phyloP scores from a whole-genome alignment of 1,140 invertebrate genomes.

The Nilaparvata lugens region DNA sequence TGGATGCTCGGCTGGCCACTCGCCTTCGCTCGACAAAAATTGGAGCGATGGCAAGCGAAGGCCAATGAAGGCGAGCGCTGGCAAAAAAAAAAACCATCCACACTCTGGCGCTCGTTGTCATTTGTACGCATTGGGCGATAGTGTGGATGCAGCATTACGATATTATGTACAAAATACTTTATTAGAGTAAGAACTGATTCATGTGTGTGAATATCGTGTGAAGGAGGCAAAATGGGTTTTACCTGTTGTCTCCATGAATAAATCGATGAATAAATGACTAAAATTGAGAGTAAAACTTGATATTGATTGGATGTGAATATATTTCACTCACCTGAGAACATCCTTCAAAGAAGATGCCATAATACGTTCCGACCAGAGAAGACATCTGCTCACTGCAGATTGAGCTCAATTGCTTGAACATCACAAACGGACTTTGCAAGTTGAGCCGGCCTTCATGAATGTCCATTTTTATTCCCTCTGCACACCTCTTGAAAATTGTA shows the following conservation, averaged over 20 bases:
- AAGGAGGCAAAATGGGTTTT: too few relatives aligned
- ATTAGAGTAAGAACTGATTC: not conserved
- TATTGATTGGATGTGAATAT: not conserved
- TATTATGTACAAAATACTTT: not conserved
- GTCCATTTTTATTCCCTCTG: not conserved
- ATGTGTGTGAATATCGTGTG: not conserved
- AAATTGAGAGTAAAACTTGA: not conserved
- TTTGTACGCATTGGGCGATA: too few relatives aligned
- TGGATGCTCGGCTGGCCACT: too few relatives aligned
- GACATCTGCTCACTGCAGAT: not conserved
- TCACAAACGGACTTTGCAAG: not conserved
- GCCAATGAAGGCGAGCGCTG: too few relatives aligned
- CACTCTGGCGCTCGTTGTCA: too few relatives aligned
- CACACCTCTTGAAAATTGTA: not conserved
- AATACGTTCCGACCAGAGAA: not conserved
- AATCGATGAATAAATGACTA: not conserved
- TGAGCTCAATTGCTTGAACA: not conserved
- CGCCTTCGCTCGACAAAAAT: too few relatives aligned
- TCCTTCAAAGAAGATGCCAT: not conserved
- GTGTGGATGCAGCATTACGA: too few relatives aligned
- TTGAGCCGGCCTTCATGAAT: not conserved
- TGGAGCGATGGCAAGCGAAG: too few relatives aligned
- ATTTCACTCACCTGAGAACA: not conserved
- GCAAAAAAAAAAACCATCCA: too few relatives aligned
- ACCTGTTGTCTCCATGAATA: too few relatives aligned